Conservation (phyloP, 2,113 vertebrate species). For the Neopipo cinnamomea region DNA sequence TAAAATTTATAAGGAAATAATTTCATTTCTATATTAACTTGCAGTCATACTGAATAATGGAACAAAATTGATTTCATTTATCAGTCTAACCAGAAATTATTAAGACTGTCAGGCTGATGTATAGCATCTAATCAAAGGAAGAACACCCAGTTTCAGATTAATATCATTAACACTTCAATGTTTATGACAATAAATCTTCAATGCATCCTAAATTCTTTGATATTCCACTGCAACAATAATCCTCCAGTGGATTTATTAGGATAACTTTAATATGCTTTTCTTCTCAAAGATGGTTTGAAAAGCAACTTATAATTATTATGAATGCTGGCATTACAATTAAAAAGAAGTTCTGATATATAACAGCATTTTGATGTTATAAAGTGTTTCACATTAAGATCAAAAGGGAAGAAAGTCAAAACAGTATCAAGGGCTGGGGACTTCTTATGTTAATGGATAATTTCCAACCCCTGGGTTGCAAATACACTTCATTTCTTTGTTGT, state of each 20-base stretch:
- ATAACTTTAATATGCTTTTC: constrained; percentile 61
- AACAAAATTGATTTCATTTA: constrained; percentile 63
- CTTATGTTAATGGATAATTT: constrained; percentile 27
- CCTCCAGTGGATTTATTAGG: constrained; percentile 64
- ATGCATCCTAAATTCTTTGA: constrained; percentile 52
- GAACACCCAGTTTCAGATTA: constrained; percentile 46
- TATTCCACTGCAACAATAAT: constrained; percentile 60
- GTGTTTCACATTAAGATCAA: constrained; percentile 46
- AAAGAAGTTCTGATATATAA: constrained; percentile 22
- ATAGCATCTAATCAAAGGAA: constrained; percentile 59
- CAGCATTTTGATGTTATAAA: constrained; percentile 60
- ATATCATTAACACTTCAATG: constrained; percentile 49
- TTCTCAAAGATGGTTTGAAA: constrained; percentile 60
- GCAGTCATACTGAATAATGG: constrained; percentile 12
- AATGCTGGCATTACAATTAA: constrained; percentile 35
- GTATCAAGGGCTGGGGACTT: neutral
- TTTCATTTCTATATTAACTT: constrained; percentile 54
- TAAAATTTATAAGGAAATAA: constrained; percentile 21
- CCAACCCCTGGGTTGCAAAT: constrained; percentile 12
- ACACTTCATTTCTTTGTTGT: neutral
- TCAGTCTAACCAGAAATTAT: constrained; percentile 54
- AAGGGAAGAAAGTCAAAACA: constrained; percentile 37
- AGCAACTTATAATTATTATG: constrained; percentile 56
- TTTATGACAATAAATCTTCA: constrained; percentile 64
- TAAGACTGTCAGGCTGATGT: constrained; percentile 61